Conservation (phyloP, 2,797 vertebrate genomes). For the Rhodeus uyekii region DNA sequence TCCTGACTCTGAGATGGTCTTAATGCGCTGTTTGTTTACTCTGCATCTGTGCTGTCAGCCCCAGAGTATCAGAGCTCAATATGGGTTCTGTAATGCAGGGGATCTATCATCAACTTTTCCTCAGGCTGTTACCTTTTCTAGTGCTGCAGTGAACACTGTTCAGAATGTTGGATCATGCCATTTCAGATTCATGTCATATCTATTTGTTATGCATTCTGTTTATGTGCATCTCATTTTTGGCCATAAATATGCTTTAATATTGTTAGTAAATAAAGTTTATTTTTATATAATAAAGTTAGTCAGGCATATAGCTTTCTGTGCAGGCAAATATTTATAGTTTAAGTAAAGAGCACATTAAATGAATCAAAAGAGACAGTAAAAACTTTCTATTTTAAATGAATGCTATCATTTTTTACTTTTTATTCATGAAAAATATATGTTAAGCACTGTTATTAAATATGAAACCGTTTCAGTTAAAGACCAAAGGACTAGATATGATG, state of each 20-base stretch:
- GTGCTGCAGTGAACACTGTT: slow-evolving; percentile 1
- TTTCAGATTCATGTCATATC: not conserved
- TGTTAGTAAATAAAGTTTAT: no score
- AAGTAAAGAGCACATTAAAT: not conserved
- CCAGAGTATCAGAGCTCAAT: slow-evolving; percentile 50
- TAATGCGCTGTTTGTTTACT: slow-evolving; percentile 64
- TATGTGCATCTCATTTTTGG: not conserved
- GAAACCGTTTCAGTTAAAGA: no score
- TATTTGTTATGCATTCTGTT: not conserved
- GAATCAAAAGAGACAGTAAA: not conserved
- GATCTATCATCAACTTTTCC: slow-evolving; percentile 57
- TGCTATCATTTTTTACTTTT: not conserved
- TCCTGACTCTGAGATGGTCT: slow-evolving; percentile 58
- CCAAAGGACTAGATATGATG: no score
- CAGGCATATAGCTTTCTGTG: not conserved
- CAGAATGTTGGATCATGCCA: not conserved
- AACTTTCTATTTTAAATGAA: not conserved
- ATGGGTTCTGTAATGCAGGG: slow-evolving; percentile 58
- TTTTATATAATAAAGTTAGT: not conserved
- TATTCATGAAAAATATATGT: not conserved
- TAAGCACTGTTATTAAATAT: no score
- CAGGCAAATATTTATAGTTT: slow-evolving; percentile 6
- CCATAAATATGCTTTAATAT: not conserved
- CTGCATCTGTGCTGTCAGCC: slow-evolving; percentile 56
- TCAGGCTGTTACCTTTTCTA: slow-evolving; percentile 30